phyloP scores from a whole-genome alignment of 2,888 invertebrate species.

The Drosophila quasianomalipes region DNA sequence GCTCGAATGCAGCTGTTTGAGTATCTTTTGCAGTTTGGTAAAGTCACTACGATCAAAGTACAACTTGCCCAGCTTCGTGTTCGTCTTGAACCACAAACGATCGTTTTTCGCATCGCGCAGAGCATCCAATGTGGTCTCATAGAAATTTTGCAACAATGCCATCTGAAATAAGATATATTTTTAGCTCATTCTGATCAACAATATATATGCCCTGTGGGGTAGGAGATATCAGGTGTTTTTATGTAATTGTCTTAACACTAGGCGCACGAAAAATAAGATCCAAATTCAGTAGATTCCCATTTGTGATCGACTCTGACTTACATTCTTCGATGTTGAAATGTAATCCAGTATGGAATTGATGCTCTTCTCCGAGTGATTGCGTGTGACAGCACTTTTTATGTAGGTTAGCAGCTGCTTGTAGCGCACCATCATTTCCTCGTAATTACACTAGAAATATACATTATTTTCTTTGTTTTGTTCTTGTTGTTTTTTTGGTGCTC shows the following conservation, averaged over 20 bases:
- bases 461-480: background rate
- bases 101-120: slow-evolving; percentile 99
- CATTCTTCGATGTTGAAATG: slow-evolving; percentile 99
- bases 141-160: slow-evolving; percentile 99
- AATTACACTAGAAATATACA: slow-evolving; percentile 90
- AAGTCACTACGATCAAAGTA: slow-evolving; percentile 99
- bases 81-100: slow-evolving; percentile 99
- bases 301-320: slow-evolving; percentile 85
- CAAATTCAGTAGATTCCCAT: background rate
- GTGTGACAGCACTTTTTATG: slow-evolving; percentile 99
- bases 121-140: slow-evolving; percentile 97
- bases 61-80: slow-evolving; percentile 98
- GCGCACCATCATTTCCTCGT: slow-evolving; percentile 97
- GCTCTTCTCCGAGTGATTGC: slow-evolving; percentile 99
- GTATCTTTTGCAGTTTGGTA: slow-evolving; percentile 96
- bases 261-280: background rate
- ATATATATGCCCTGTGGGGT: background rate
- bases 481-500: background rate
- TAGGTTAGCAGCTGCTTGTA: slow-evolving; percentile 99
- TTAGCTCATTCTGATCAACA: background rate
- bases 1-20: slow-evolving; percentile 98
- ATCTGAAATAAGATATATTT: slow-evolving; percentile 87
- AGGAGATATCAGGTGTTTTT: background rate
- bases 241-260: background rate
- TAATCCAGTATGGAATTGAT: slow-evolving; percentile 99